Evolutionary conservation across 64 coral and sea anemone species (phyloP), one percentile per base, ranked within the genome.

Genomic region (Acropora yongei): DNA sequence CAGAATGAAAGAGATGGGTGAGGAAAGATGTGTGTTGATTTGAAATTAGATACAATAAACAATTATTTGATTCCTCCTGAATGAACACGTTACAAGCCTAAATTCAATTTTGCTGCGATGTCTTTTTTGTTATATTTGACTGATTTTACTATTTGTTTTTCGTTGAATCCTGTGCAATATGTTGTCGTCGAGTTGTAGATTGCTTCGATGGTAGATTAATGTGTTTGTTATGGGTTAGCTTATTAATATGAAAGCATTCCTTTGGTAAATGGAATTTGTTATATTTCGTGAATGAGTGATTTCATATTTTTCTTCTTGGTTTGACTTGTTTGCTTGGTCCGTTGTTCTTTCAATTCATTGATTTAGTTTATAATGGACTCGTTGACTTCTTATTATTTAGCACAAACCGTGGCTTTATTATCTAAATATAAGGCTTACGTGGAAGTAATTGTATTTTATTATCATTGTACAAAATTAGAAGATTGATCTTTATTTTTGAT

Each of bases 1-100:
- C 43, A 61, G 63, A 65, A 49, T 85, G 63, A 10, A n/a, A 71
- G 46, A 42, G 66, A 44, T n/a, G 65, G 82, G 82, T 85, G 65
- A 85, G 82, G 82, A 85, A 85, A 85, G 79, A 63, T 61, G 44
- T 18, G 75, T 48, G 6, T 17, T 47, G 11, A 75, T 75, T 42
- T 49, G 82, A 85, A 85, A 85, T 69, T 49, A 71, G 82, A 72
- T 85, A 85, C 18, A 30, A 30, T 30, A 30, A 30, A 30, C 0
- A 30, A 30, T 30, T 30, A 30, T 30, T 30, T 30, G 30, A 5
- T 55, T 55, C 6, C 10, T 5, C 51, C 1, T 55, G 17, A 68
- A 68, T 13, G 12, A 68, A 68, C 63, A 19, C 4, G 12, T 68
- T 68, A 11, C 12, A 13, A 68, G 11, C 17, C 17, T 13, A 3